phyloP scores from a whole-genome alignment of 2,113 vertebrate species.

The Aramus guarauna region DNA sequence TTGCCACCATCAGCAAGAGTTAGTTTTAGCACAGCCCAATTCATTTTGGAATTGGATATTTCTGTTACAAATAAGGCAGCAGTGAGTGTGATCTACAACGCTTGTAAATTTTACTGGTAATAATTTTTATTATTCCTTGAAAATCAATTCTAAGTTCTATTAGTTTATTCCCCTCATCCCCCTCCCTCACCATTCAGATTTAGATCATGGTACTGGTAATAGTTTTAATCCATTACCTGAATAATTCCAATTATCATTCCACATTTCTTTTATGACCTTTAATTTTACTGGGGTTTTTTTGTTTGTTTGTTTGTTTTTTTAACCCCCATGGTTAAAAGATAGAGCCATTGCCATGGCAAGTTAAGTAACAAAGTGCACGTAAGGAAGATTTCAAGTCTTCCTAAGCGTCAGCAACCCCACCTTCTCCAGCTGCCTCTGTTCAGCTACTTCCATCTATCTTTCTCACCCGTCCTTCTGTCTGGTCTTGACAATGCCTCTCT shows the following conservation, averaged over 20 bases:
- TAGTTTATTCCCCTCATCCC: neutral
- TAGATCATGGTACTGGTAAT: neutral
- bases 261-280: neutral
- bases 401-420: neutral
- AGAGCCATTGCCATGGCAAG: neutral
- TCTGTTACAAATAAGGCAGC: conserved; percentile 40
- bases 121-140: conserved; percentile 55
- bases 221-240: conserved; percentile 33
- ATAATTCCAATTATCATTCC: conserved; percentile 46
- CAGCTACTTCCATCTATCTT: neutral
- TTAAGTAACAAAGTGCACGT: neutral
- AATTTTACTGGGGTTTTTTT: neutral
- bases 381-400: neutral
- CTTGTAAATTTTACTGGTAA: conserved; percentile 51
- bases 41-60: conserved; percentile 42
- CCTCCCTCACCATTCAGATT: conserved; percentile 7
- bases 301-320: neutral
- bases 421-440: neutral
- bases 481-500: neutral
- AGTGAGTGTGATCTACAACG: neutral
- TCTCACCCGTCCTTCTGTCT: neutral
- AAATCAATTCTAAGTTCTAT: conserved; percentile 46
- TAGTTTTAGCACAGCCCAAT: conserved; percentile 37
- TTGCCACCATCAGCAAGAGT: conserved; percentile 60
- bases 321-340: neutral